Conservation (phyloP, 2,797 vertebrate genomes). For the Lacerta viridis region DNA sequence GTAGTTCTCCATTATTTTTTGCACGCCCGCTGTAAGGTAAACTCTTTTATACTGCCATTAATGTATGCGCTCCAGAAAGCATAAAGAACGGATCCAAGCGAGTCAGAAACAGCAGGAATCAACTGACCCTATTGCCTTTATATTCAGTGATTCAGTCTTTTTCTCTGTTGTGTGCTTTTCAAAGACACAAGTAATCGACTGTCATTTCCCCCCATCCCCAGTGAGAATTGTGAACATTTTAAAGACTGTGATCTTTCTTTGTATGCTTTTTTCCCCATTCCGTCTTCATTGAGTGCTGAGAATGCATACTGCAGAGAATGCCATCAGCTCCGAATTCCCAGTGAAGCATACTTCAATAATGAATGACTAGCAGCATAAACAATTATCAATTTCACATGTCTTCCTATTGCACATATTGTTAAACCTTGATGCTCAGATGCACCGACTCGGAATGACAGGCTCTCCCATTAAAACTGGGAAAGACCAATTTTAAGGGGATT, state of each 20-base stretch:
- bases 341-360: background rate
- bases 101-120: background rate
- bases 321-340: constrained; percentile 41
- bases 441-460: constrained; percentile 58
- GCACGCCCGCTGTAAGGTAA: background rate
- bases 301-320: background rate
- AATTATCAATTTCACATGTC: constrained; percentile 38
- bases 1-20: background rate
- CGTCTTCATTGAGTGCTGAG: background rate
- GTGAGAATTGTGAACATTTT: background rate
- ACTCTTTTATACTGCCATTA: background rate
- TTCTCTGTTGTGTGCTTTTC: background rate
- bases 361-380: constrained; percentile 42
- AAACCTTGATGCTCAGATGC: constrained; percentile 51
- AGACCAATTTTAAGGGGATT: constrained; percentile 76
- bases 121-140: background rate
- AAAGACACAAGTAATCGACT: background rate
- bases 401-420: constrained; percentile 43
- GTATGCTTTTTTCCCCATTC: background rate
- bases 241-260: constrained; percentile 30
- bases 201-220: background rate
- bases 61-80: background rate
- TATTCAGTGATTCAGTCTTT: background rate
- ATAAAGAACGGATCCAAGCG: background rate
- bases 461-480: constrained; percentile 51